Evolutionary conservation across 2,797 vertebrate genomes (phyloP), one percentile per base, ranked within the genome.

Genomic region (Gorsachius magnificus): DNA sequence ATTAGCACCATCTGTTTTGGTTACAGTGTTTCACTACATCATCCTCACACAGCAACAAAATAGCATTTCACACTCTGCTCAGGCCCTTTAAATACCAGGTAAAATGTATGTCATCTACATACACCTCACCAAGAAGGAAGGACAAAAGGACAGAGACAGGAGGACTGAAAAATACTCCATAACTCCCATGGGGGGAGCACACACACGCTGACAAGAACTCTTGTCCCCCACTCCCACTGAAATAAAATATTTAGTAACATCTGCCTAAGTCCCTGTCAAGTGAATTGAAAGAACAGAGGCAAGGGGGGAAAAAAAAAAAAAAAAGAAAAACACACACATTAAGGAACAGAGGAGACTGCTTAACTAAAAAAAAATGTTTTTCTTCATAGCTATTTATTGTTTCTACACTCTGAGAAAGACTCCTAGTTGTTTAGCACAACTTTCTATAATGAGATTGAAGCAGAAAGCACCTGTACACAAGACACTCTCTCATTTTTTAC

Each of bases 1-100:
- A 97, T 96, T 80, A 97, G 94, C 89, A 96, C 97, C 96, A 97
- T 97, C 96, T 98, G 97, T 90, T 97, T 96, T 93, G 93, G 89
- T 89, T 94, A n/a, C 75, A 95, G 96, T 45, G 61, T 88, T 94
- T 88, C 95, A 89, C 95, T 79, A 93, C 72, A 79, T 79, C 65
- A 92, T 85, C 89, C 84, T 92, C 90, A 74, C 89, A 84, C 60
- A 93, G 92, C 90, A 96, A 93, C 28, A 93, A 93, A 97, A 79
- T 48, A 97, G 26, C 89, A 82, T 41, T 74, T 92, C 84, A 83
- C 91, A 91, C 60, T 95, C 68, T 74, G n/a, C 88, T 94, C 86
- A 31, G 91, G 80, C 87, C 87, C 72, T 82, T 96, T 91, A 95
- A 74, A 94, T 33, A 93, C 58, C 83, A 83, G 89, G 65, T 71